Conservation (phyloP, 2,888 invertebrate species). For the Tipula confusa region DNA sequence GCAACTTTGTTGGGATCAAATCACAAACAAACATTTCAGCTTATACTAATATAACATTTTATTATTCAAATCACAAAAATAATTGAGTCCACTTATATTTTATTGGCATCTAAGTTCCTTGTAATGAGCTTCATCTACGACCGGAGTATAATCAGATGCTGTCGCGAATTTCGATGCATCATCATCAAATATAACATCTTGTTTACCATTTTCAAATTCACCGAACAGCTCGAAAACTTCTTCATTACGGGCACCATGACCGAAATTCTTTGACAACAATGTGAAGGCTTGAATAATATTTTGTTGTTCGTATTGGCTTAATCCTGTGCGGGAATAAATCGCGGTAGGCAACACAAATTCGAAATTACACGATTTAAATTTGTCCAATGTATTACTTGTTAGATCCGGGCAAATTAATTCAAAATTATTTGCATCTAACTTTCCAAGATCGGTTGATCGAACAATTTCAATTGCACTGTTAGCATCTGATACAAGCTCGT, state of each 20-base stretch:
- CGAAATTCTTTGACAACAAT: conserved; percentile 45
- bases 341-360: conserved; percentile 45
- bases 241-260: conserved; percentile 41
- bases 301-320: conserved; percentile 43
- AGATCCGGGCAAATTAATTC: conserved; percentile 45
- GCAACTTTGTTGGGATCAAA: too few species aligned
- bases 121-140: conserved; percentile 62
- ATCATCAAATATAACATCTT: conserved; percentile 46
- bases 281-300: conserved; percentile 46
- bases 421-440: conserved; percentile 41
- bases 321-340: conserved; percentile 31
- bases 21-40: neutral
- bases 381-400: conserved; percentile 44
- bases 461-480: conserved; percentile 43
- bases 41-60: neutral
- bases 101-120: conserved; percentile 55
- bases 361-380: conserved; percentile 44
- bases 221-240: conserved; percentile 49
- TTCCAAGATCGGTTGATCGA: conserved; percentile 42
- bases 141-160: conserved; percentile 29
- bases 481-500: conserved; percentile 34
- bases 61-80: neutral
- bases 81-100: neutral
- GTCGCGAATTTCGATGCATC: conserved; percentile 42
- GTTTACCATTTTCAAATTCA: conserved; percentile 41